Conservation (phyloP, 2,888 invertebrate genomes). For the Cephus runcator region DNA sequence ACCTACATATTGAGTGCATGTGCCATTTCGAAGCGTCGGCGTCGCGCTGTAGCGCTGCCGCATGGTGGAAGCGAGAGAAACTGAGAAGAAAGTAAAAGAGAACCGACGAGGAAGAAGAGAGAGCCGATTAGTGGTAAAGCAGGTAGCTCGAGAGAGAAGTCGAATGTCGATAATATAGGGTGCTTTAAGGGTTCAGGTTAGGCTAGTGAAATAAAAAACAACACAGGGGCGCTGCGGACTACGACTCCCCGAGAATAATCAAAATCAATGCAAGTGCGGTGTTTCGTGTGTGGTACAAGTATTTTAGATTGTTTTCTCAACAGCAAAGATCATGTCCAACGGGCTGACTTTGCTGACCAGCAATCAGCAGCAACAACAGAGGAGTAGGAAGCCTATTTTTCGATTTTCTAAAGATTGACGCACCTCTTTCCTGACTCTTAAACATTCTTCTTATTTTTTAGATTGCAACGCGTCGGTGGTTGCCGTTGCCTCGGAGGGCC, state of each 20-base stretch:
- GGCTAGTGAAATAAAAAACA: constrained; percentile 20
- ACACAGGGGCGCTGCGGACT: constrained; percentile 22
- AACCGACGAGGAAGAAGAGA: not conserved
- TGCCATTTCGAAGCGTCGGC: not conserved
- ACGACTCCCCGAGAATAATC: constrained; percentile 39
- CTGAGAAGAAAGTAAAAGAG: not conserved
- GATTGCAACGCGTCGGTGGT: constrained; percentile 37
- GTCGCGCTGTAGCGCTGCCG: not conserved
- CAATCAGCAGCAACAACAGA: constrained; percentile 37
- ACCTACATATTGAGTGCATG: not conserved
- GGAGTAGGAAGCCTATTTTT: constrained; percentile 37
- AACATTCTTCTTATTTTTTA: constrained; percentile 16
- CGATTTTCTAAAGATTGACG: constrained; percentile 6
- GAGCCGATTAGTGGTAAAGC: not conserved
- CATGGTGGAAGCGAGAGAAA: not conserved
- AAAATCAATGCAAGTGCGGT: constrained; percentile 54
- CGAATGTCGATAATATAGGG: not conserved
- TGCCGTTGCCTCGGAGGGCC: constrained; percentile 31
- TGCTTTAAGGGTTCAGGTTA: constrained; percentile 11
- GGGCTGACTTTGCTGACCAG: constrained; percentile 46
- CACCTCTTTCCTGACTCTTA: not conserved
- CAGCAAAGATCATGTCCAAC: constrained; percentile 44
- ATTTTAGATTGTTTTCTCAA: not conserved
- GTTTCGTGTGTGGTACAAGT: constrained; percentile 20
- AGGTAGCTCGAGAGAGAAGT: not conserved